Evolutionary conservation across 2,888 invertebrate genomes (phyloP).

Genomic region (Diarsia rubi): DNA sequence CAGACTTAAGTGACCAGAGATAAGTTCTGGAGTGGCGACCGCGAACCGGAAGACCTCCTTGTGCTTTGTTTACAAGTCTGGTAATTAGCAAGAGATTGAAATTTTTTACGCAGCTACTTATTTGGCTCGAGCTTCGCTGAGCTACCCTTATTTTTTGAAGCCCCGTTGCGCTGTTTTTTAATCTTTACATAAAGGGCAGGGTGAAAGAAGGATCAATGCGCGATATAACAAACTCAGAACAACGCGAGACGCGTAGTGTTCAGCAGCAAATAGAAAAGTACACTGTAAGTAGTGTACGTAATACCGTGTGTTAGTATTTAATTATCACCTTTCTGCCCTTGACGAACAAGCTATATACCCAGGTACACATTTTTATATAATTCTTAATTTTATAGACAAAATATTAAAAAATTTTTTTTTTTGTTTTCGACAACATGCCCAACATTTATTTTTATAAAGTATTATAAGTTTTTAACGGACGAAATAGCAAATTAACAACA

Average conservation of each 20-base stretch:
- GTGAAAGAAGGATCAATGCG: constrained; percentile 8
- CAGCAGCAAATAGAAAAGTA: not conserved
- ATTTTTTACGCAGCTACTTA: constrained; percentile 2
- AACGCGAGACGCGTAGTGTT: no score
- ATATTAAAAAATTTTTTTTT: no score
- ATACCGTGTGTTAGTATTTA: not conserved
- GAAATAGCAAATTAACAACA: not conserved
- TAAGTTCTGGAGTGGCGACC: no score
- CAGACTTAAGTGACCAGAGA: no score
- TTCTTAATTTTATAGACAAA: not conserved
- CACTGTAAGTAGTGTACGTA: no score
- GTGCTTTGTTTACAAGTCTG: constrained; percentile 13
- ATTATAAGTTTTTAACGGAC: not conserved
- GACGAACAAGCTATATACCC: not conserved
- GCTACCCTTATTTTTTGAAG: constrained; percentile 28
- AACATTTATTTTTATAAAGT: not conserved
- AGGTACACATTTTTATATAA: not conserved
- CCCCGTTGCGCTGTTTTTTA: constrained; percentile 25
- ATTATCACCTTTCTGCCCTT: no score
- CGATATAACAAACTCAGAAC: not conserved
- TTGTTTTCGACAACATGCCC: not conserved
- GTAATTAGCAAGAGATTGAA: constrained; percentile 2
- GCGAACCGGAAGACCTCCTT: no score
- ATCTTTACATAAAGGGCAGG: constrained; percentile 22
- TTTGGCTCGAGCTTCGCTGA: constrained; percentile 20